Base-by-base conservation (phyloP, 2,888 invertebrate species). In the Trissolcus brochymenae region DNA sequence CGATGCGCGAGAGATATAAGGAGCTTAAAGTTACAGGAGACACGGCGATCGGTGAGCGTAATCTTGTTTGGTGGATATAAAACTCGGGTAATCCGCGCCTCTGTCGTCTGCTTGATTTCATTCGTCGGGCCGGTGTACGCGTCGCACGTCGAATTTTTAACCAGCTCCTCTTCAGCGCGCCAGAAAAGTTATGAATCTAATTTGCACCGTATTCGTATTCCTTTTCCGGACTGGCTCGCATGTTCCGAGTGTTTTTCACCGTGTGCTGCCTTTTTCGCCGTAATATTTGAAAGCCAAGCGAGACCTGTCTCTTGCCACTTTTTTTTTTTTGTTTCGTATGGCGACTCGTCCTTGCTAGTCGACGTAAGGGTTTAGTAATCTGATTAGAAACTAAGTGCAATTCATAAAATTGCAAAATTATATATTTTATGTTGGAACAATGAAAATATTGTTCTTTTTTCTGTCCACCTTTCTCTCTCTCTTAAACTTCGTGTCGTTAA, bases 151-250 rank as follows among this genome's bases (percentile, higher is more conserved):
- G 87, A 87, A 88, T 88, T 88, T 88, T 87, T 87, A 87, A 87
- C 87, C 84, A 87, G 85, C 86, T 84, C 82, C 83, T 82, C 82
- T 81, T 76, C 81, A 75, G 82, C 84, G 85, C 84, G 85, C 83
- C 85, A 84, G 85, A 86, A 87, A 88, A 88, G 87, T 88, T 88
- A 87, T 86, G 87, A 88, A 88, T 88, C 88, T 86, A 87, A 88
- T 88, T 88, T 87, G 85, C 87, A 83, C 82, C 84, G 85, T 84
- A 84, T 87, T 85, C 85, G 84, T 84, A 85, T 84, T 83, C 76
- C 67, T 62, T 49, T 57, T 57, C 76, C 56, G 64, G 46, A 16
- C 64, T 41, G 51, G 51, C 55, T 60, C 61, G 57, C 62, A 54
- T 54, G 53, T 46, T 35, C 46, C 61, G 16, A 60, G 59, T 59